Evolutionary conservation across 2,888 invertebrate species (phyloP).

Genomic region (Galeruca laticollis): DNA sequence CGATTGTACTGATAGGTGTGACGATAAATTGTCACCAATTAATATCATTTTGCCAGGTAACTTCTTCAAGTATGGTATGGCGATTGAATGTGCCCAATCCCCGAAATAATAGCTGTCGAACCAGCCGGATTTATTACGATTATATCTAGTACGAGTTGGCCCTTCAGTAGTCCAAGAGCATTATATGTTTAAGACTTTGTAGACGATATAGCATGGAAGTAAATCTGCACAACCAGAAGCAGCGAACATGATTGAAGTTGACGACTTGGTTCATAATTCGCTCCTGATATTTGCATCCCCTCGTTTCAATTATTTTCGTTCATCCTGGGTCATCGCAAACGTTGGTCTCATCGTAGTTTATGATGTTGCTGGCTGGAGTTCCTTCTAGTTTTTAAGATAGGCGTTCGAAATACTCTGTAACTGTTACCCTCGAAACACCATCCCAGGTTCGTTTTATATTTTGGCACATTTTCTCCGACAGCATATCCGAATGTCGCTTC

Average conservation of each 20-base stretch:
- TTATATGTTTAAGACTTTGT: too few relatives aligned
- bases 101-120: conserved; percentile 24
- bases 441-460: not conserved
- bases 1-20: too few relatives aligned
- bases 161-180: not conserved
- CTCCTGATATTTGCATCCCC: too few relatives aligned
- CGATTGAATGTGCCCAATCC: conserved; percentile 28
- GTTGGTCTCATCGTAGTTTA: not conserved
- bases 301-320: not conserved
- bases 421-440: not conserved
- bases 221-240: not conserved
- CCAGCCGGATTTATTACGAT: conserved; percentile 39
- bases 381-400: too few relatives aligned
- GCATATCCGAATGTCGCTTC: not conserved
- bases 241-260: too few relatives aligned
- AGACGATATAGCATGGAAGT: not conserved
- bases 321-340: not conserved
- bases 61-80: too few relatives aligned
- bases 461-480: not conserved
- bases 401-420: too few relatives aligned
- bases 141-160: conserved; percentile 18
- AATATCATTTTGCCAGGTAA: too few relatives aligned
- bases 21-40: too few relatives aligned
- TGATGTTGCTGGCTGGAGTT: too few relatives aligned
- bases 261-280: not conserved